Evolutionary conservation across 1,140 invertebrate species (phyloP).

Genomic region (Battus philenor): DNA sequence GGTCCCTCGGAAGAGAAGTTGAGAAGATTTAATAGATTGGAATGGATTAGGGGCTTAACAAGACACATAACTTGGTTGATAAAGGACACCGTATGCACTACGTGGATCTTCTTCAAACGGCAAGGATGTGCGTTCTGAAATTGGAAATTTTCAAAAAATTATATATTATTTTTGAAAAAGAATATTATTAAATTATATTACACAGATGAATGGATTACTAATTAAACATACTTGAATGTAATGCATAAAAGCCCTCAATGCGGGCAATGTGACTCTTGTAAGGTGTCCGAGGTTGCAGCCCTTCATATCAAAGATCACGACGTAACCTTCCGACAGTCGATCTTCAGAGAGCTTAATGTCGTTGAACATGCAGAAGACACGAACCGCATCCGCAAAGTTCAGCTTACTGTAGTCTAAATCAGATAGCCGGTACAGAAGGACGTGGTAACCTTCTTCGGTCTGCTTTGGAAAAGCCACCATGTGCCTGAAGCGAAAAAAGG

Average conservation of each 20-base stretch:
- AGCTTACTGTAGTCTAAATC: constrained; percentile 79
- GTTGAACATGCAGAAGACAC: constrained; percentile 81
- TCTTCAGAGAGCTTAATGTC: constrained; percentile 79
- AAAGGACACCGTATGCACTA: constrained; percentile 78
- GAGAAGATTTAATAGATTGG: constrained; percentile 75
- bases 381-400: constrained; percentile 77
- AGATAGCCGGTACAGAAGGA: constrained; percentile 77
- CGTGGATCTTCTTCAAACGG: constrained; percentile 77
- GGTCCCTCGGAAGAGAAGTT: constrained; percentile 74
- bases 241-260: constrained; percentile 78
- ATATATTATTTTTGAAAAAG: background rate
- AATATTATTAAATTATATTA: too few relatives aligned
- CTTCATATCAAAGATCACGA: constrained; percentile 82
- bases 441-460: constrained; percentile 78
- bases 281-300: constrained; percentile 79
- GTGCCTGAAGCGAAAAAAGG: constrained; percentile 60
- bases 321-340: constrained; percentile 78
- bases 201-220: too few relatives aligned
- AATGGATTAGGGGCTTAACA: constrained; percentile 77
- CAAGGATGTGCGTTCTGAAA: constrained; percentile 78
- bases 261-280: constrained; percentile 77
- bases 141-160: constrained; percentile 1
- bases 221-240: constrained; percentile 80
- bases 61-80: constrained; percentile 79
- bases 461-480: constrained; percentile 75